A percentile compares a stretch with the other conserved stretches of the same genome.
These are phyloP conservation scores for Balearica regulorum DNA, from an alignment of 2,797 vertebrate species.

Conservation along the genomic window DNA sequence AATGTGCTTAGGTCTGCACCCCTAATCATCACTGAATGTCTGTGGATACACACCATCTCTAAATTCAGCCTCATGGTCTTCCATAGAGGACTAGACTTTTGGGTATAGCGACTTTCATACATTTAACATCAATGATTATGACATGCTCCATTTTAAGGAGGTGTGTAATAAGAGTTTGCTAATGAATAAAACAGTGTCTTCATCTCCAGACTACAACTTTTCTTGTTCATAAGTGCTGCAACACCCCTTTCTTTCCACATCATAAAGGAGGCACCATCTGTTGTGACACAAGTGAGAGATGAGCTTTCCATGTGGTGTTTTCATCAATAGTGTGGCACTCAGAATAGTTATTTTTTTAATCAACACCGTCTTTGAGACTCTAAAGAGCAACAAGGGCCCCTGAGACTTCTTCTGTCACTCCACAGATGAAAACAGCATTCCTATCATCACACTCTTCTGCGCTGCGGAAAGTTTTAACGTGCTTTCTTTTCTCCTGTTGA, in stretches of 20 bases:
- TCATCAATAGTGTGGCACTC: background rate
- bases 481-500: background rate
- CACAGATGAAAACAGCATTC: background rate
- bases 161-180: background rate
- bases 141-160: background rate
- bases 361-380: background rate
- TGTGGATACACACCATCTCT: background rate
- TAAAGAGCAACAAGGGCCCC: background rate
- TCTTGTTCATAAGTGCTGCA: background rate
- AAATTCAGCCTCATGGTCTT: background rate
- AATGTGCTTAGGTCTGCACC: background rate
- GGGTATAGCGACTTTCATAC: background rate
- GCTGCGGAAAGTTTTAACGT: rapidly evolving
- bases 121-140: background rate
- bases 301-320: conserved; percentile 15
- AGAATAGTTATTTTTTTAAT: background rate
- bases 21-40: background rate
- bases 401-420: background rate
- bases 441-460: background rate
- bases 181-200: conserved; percentile 31
- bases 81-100: background rate
- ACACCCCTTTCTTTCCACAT: background rate
- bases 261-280: conserved; percentile 18
- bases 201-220: background rate
- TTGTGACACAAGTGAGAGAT: background rate